These are phyloP conservation scores for Discoglossus pictus DNA, from an alignment of 2,797 vertebrate genomes.

Conservation along the genomic window DNA sequence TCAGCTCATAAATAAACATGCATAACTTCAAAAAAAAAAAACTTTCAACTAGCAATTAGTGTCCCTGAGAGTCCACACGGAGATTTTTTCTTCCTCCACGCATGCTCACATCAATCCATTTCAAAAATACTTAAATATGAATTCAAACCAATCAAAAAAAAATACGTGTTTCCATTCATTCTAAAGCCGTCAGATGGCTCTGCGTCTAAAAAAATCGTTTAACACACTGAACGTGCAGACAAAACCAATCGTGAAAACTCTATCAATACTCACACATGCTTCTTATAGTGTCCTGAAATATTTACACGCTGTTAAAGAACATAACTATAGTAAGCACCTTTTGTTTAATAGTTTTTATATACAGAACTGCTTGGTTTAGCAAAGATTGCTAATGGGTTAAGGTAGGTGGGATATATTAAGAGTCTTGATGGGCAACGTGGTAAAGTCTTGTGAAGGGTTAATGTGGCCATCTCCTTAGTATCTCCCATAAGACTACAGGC, in stretches of 20 bases:
- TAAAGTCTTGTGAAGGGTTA: too few species aligned
- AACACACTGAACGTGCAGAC: conserved; percentile 26
- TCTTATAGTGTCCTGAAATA: conserved; percentile 31
- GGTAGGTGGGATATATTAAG: too few species aligned
- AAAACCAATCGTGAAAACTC: conserved; percentile 32
- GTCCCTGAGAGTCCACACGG: conserved; percentile 48
- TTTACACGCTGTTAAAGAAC: conserved; percentile 32
- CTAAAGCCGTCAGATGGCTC: conserved; percentile 3
- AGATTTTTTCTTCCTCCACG: conserved; percentile 8
- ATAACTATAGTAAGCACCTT: conserved; percentile 43
- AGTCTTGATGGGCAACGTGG: too few species aligned
- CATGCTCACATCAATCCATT: conserved; percentile 18
- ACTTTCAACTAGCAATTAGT: conserved; percentile 19
- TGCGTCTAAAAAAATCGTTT: background rate
- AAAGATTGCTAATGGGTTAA: background rate
- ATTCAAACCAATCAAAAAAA: conserved; percentile 10
- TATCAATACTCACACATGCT: conserved; percentile 44
- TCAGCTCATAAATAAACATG: conserved; percentile 10
- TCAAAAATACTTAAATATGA: background rate
- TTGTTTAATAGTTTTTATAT: conserved; percentile 31
- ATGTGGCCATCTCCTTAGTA: too few species aligned
- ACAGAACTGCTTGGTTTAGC: conserved; percentile 15
- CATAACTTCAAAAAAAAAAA: conserved; percentile 3
- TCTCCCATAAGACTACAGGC: too few species aligned
- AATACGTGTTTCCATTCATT: conserved; percentile 18